phyloP scores from a whole-genome alignment of 2,888 invertebrate genomes.

The Melinaea menophilus region DNA sequence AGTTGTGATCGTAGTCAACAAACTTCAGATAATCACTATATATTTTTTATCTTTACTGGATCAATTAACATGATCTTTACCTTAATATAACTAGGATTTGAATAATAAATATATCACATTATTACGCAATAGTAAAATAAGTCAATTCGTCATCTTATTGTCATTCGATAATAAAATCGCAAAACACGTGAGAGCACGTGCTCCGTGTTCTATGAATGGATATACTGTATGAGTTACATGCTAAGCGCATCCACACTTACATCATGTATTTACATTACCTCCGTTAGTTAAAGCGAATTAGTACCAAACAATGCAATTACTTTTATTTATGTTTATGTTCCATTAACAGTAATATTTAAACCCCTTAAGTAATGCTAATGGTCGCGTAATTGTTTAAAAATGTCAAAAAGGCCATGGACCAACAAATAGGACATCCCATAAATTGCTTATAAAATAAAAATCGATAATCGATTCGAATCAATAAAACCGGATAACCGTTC shows the following conservation, averaged over 20 bases:
- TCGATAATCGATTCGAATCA: constrained; percentile 29
- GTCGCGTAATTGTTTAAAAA: neutral
- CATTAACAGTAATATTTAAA: no score
- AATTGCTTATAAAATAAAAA: constrained; percentile 16
- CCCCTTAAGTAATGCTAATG: neutral
- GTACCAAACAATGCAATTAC: no score
- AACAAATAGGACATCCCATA: constrained; percentile 16
- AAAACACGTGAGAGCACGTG: constrained; percentile 23
- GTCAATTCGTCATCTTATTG: constrained; percentile 2
- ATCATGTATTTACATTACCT: constrained; percentile 25
- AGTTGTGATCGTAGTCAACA: no score
- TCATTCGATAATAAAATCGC: neutral
- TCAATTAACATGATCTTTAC: neutral
- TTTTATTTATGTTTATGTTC: no score
- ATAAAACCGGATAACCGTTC: constrained; percentile 27
- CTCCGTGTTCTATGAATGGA: constrained; percentile 18
- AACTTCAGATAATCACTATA: no score
- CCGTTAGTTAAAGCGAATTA: neutral
- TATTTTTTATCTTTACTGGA: neutral
- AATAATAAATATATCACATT: neutral
- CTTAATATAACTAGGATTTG: neutral
- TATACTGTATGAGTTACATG: constrained; percentile 29
- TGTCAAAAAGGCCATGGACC: neutral
- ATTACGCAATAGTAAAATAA: neutral
- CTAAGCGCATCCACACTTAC: constrained; percentile 28